Evolutionary conservation across 2,888 invertebrate species (phyloP), one percentile per base, ranked within the genome.

Genomic region (Onchidella celtica): DNA sequence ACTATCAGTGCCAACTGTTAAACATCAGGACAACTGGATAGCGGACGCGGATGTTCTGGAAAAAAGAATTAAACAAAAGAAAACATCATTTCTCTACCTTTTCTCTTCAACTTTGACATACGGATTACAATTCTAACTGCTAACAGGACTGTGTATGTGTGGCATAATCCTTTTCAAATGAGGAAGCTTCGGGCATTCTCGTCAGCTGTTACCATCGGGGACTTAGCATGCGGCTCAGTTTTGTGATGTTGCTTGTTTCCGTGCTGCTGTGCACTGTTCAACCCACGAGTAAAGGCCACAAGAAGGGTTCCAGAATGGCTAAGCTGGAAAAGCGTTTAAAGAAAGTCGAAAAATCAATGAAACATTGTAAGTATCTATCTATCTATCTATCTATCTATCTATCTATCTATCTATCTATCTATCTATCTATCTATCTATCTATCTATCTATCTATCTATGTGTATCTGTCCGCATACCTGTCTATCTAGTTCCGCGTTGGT

Each of bases 361-460:
- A 36, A 24, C 32, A 34, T 36, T 66, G 66, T 66, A 17, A 66
- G 66, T 66, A 32, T n/a, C n/a, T n/a, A n/a, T n/a, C n/a, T n/a
- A n/a, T n/a, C n/a, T n/a, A n/a, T n/a, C n/a, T n/a, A n/a, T n/a
- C 21, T 66, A 29, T 66, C 27, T 66, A 24, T 36, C 1, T 34
- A 14, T 66, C 14, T 34, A 24, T 57, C 6, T 14, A 24, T 57
- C 6, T 11, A 11, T 57, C 6, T 57, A 24, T 57, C 6, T 57
- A 24, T 57, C n/a, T 2, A 14, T 63, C 27, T 63, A 24, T 63
- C 27, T 63, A 24, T 63, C 24, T 63, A 24, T 63, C 27, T 63
- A 24, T 63, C 27, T 63, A 24, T n/a, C 27, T 63, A 14, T n/a
- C 27, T 63, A 24, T n/a, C 27, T 63, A 87, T 40, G 87, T 87